A percentile compares a stretch with the other conserved stretches of the same genome.
phyloP scores from a whole-genome alignment of 1,140 invertebrate species.

The Sycophila sp. region DNA sequence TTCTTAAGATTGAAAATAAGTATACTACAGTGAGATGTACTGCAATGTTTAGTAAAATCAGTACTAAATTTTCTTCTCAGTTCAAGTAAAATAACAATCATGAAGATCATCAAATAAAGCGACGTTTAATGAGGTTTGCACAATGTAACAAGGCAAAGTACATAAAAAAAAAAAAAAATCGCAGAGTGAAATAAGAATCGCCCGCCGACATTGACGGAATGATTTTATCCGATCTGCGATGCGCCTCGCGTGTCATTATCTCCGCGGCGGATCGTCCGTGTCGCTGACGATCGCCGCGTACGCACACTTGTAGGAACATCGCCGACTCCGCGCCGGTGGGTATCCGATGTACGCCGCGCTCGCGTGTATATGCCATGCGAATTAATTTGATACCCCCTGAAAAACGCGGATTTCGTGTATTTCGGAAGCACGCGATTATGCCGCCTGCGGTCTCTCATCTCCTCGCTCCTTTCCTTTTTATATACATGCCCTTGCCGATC shows the following conservation, averaged over 20 bases:
- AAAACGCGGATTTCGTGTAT: constrained; percentile 18
- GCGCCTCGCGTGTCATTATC: too few species aligned
- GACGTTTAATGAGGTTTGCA: too few species aligned
- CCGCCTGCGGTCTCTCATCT: neutral
- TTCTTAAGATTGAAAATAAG: too few species aligned
- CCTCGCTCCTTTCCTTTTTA: neutral
- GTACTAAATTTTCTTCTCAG: too few species aligned
- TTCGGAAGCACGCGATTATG: constrained; percentile 32
- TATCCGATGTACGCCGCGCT: neutral
- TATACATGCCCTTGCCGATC: too few species aligned
- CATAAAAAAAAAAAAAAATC: too few species aligned
- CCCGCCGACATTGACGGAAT: neutral
- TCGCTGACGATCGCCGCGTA: neutral
- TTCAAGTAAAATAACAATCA: too few species aligned
- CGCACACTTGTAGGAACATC: neutral
- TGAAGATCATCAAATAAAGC: too few species aligned
- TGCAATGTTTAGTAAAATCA: too few species aligned
- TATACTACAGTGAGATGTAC: too few species aligned
- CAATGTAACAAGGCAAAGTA: too few species aligned
- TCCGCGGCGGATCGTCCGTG: neutral
- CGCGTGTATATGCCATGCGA: constrained; percentile 5
- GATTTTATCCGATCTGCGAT: neutral
- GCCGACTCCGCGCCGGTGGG: neutral
- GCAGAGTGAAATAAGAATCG: too few species aligned
- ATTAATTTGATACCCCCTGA: constrained; percentile 28